These are phyloP conservation scores for Pterocles burchelli DNA, from an alignment of 2,113 vertebrate species.

Conservation along the genomic window DNA sequence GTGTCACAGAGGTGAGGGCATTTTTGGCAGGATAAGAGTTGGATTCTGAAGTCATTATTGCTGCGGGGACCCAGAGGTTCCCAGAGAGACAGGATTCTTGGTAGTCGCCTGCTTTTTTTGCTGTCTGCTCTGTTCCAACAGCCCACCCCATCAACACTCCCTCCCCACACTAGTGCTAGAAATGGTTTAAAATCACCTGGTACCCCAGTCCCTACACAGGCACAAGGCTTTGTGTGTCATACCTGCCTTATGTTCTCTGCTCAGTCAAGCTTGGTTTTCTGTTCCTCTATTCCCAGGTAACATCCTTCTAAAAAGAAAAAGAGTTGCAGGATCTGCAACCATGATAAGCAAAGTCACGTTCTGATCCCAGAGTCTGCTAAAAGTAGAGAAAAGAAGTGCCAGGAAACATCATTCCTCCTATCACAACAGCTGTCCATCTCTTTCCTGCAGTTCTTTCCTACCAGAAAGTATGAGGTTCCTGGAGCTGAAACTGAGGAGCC, in stretches of 20 bases:
- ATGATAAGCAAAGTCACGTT: rapidly evolving
- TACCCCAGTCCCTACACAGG: rapidly evolving
- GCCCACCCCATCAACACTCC: rapidly evolving
- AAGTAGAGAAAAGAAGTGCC: not conserved
- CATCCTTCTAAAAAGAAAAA: not conserved
- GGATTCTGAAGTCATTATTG: not conserved
- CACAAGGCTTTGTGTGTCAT: not conserved
- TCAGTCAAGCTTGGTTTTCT: not conserved
- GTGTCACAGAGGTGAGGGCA: not conserved
- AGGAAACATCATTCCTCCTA: not conserved
- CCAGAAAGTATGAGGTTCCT: not conserved
- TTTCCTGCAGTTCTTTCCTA: not conserved
- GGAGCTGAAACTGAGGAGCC: rapidly evolving
- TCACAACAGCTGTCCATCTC: not conserved
- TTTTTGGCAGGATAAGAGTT: not conserved
- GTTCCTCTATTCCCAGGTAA: not conserved
- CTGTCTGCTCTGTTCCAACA: not conserved
- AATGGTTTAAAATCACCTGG: not conserved
- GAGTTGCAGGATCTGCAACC: not conserved
- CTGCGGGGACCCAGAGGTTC: not conserved
- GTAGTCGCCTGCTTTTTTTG: not conserved
- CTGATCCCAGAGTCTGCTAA: not conserved
- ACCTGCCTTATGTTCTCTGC: slow-evolving; percentile 16
- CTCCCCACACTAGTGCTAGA: rapidly evolving
- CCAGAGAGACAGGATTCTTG: not conserved